phyloP scores from a whole-genome alignment of 2,888 invertebrate species.

The Tinea trinotella region DNA sequence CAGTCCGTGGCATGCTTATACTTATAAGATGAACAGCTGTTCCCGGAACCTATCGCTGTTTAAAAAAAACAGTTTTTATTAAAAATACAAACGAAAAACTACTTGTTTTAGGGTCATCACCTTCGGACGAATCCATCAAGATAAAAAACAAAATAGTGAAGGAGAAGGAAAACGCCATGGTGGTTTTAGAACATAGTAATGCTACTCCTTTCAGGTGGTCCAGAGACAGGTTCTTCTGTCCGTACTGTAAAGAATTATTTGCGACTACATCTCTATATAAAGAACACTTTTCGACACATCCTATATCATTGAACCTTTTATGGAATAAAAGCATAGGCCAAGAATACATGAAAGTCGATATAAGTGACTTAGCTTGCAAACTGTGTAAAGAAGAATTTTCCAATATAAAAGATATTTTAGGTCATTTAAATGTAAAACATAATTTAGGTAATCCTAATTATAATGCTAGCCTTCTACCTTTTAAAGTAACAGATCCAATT shows the following conservation, averaged over 20 bases:
- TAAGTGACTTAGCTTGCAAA: conserved; percentile 36
- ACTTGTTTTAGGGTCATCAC: too few relatives aligned
- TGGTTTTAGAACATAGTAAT: conserved; percentile 10
- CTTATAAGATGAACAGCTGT: too few relatives aligned
- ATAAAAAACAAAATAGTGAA: background rate
- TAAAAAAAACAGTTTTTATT: too few relatives aligned
- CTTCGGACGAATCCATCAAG: too few relatives aligned
- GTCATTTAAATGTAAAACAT: conserved; percentile 34
- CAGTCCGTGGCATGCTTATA: too few relatives aligned
- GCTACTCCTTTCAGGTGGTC: background rate
- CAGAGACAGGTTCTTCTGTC: background rate
- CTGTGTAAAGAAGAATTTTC: conserved; percentile 29
- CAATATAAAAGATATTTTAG: conserved; percentile 29
- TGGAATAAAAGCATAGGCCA: background rate
- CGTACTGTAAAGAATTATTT: background rate
- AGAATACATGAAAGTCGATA: conserved; percentile 36
- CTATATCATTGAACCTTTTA: background rate
- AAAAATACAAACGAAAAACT: too few relatives aligned
- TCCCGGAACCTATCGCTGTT: too few relatives aligned
- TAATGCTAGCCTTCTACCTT: conserved; percentile 36
- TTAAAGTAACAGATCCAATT: conserved; percentile 30
- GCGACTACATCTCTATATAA: background rate
- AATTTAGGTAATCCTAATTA: conserved; percentile 26
- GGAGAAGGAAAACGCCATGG: background rate
- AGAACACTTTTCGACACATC: background rate